Percentiles rank a stretch among this genome's conserved stretches.
These are phyloP conservation scores for Oxyteleia sp. DNA, from an alignment of 2,888 invertebrate genomes.

Conservation along the genomic window DNA sequence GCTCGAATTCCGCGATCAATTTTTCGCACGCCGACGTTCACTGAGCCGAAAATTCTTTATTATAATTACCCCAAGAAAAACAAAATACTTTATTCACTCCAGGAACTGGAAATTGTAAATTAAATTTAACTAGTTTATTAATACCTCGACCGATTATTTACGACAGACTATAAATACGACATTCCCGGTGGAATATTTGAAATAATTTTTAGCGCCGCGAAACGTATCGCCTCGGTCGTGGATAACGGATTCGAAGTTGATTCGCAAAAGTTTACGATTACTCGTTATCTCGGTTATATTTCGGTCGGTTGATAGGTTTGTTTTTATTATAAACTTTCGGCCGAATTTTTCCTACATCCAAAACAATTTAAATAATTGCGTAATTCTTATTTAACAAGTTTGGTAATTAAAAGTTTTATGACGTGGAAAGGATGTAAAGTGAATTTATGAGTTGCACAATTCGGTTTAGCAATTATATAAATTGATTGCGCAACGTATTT, in stretches of 20 bases:
- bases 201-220: conserved; percentile 20
- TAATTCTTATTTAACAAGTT: conserved; percentile 2
- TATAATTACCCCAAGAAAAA: too few relatives aligned
- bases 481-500: conserved; percentile 11
- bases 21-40: conserved; percentile 20
- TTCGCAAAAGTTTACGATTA: conserved; percentile 11
- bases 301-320: neutral
- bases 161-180: conserved; percentile 34
- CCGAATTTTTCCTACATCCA: neutral
- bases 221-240: conserved; percentile 25
- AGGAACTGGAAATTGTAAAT: neutral
- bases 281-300: conserved; percentile 1
- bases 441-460: conserved; percentile 40
- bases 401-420: conserved; percentile 25
- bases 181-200: conserved; percentile 27
- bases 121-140: neutral
- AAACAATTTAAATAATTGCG: conserved; percentile 6
- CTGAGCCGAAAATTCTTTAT: too few relatives aligned
- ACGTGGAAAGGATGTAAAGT: conserved; percentile 33
- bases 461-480: conserved; percentile 28
- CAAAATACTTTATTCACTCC: neutral
- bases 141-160: neutral
- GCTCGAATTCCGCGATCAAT: conserved; percentile 22
- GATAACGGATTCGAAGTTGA: conserved; percentile 41
- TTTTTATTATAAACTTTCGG: neutral